Conservation (phyloP, 2,113 vertebrate species). For the Neolamprologus hecqui region DNA sequence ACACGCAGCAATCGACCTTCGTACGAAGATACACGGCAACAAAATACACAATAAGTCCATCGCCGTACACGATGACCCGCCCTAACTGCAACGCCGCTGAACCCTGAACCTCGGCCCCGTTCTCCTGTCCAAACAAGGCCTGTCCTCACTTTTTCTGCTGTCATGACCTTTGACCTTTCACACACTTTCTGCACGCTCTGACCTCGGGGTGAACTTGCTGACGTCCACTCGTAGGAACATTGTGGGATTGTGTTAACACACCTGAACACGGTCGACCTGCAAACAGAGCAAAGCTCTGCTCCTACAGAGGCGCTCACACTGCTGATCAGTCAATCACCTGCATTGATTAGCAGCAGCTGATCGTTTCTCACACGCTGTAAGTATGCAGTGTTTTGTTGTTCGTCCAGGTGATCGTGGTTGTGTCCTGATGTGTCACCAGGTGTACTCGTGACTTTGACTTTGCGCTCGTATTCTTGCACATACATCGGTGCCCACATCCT, state of each 20-base stretch:
- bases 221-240: neutral
- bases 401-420: neutral
- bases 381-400: neutral
- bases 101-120: neutral
- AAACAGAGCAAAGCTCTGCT: neutral
- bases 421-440: neutral
- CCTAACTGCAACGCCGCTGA: rapidly evolving
- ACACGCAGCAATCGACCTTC: rapidly evolving
- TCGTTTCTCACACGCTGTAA: neutral
- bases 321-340: neutral
- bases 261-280: neutral
- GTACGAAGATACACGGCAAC: neutral
- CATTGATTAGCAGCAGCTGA: neutral
- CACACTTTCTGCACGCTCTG: neutral
- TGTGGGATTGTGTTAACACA: neutral
- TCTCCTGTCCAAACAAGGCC: neutral
- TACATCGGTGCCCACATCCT: neutral
- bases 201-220: neutral
- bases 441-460: neutral
- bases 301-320: neutral
- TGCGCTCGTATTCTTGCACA: too few relatives aligned
- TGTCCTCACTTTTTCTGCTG: neutral
- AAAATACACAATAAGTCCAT: neutral
- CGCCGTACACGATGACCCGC: neutral
- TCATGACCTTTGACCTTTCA: neutral